A percentile compares a stretch with the other conserved stretches of the same genome.
Evolutionary conservation across 1,140 invertebrate genomes (phyloP).

Genomic region (Solenopsis fugax): DNA sequence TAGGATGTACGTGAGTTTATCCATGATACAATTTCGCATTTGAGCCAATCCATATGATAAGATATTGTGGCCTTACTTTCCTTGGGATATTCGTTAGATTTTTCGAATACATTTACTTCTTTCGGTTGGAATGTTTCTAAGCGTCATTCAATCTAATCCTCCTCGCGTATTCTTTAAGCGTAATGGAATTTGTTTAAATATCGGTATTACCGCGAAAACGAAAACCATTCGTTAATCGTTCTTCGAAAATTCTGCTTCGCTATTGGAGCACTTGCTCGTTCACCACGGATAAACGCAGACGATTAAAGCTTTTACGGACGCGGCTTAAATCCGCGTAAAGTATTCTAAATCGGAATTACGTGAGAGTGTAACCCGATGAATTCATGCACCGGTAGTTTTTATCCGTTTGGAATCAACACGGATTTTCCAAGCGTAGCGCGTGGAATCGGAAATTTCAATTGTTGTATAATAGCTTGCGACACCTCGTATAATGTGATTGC

Average conservation of each 20-base stretch:
- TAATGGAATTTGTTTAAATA: slow-evolving; percentile 23
- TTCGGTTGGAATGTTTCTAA: not conserved
- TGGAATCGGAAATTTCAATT: not conserved
- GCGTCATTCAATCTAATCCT: not conserved
- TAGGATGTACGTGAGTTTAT: not conserved
- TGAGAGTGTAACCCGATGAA: not conserved
- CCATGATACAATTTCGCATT: not conserved
- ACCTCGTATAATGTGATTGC: slow-evolving; percentile 27
- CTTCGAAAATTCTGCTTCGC: not conserved
- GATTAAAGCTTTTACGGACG: slow-evolving; percentile 1
- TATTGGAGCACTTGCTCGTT: not conserved
- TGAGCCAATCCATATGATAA: slow-evolving; percentile 4
- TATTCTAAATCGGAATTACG: slow-evolving; percentile 22
- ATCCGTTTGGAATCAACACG: not conserved
- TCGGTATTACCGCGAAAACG: not conserved
- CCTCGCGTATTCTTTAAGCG: not conserved
- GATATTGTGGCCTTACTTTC: not conserved
- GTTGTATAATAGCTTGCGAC: not conserved
- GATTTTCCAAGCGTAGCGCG: not conserved
- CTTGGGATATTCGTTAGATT: slow-evolving; percentile 3
- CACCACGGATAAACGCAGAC: not conserved
- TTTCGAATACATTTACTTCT: not conserved
- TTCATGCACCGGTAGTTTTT: slow-evolving; percentile 12
- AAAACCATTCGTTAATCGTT: slow-evolving; percentile 11
- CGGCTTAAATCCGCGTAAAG: not conserved